phyloP scores from a whole-genome alignment of 1,140 invertebrate species.

The Scylla paramamosain region DNA sequence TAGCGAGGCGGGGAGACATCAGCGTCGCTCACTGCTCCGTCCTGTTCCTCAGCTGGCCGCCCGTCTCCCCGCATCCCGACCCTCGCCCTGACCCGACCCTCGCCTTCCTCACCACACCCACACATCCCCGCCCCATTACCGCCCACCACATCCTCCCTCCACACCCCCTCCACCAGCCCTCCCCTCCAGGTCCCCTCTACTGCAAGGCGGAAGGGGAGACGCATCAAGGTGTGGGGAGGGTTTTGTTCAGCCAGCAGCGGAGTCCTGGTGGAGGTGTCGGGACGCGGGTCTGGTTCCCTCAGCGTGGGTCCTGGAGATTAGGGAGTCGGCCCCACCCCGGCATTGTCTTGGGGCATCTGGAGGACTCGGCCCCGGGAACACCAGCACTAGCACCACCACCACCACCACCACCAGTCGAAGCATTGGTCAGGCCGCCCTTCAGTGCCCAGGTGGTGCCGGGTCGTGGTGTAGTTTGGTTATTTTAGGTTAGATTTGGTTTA shows the following conservation, averaged over 20 bases:
- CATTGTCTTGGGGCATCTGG: neutral
- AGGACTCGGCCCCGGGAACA: neutral
- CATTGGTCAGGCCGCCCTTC: no score
- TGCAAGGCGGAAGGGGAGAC: neutral
- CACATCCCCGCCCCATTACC: no score
- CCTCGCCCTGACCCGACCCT: neutral
- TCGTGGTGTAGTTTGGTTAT: no score
- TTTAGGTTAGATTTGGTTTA: no score
- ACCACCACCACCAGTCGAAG: no score
- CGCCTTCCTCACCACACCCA: neutral
- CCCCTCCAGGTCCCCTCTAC: neutral
- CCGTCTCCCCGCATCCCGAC: neutral
- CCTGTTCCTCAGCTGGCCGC: slow-evolving; percentile 8
- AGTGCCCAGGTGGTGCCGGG: no score
- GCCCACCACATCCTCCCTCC: neutral
- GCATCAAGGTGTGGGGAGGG: no score
- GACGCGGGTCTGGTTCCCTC: neutral
- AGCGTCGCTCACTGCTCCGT: neutral
- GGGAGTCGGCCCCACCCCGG: neutral
- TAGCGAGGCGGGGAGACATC: slow-evolving; percentile 7
- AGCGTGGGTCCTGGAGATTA: slow-evolving; percentile 18
- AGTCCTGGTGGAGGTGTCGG: neutral
- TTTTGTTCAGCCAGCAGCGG: no score
- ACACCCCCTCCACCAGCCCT: neutral
- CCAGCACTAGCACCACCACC: no score